Base-by-base conservation (phyloP, 2,797 vertebrate genomes). In the Gadopsis bispinosus region DNA sequence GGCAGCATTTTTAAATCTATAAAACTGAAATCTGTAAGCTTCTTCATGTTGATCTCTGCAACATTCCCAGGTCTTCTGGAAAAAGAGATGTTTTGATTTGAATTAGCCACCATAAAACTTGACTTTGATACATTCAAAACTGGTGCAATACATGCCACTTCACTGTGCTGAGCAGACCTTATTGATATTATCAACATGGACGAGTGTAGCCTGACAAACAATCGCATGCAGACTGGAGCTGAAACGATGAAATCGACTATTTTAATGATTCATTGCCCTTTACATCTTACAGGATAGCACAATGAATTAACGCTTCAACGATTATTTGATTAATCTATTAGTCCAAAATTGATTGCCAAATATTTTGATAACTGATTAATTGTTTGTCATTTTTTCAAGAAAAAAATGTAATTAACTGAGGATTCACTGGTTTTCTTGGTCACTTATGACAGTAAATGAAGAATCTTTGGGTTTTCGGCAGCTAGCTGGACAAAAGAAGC, bases 21-120 rank as follows among this genome's bases (percentile, higher is more conserved):
- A 65, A 73, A 59, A 55, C 33, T 41, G 12, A 43, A 53, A 63
- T 62, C 11, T 41, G 20, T 55, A n/a, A 68, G 17, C 20, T 14
- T 71, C 61, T 79, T 33, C 17, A 53, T 8, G 7, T 13, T 26
- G 4, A 41, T 6, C 9, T 14, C 9, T 69, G 47, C 31, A 68
- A 62, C n/a, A 69, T 69, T 43, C 16, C 31, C n/a, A 41, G 10
- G 1, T 62, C 41, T 54, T 45, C 26, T 58, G n/a, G 35, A 48
- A 43, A 41, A 33, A 51, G 20, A 9, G 19, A 47, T 41, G 20
- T 8, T 37, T 61, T 43, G 5, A 53, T 47, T 47, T 43, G 1
- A 60, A 66, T 37, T 45, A 17, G 11, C 41, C 7, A 39, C 14
- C 19, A 43, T 4, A 51, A 69, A 66, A 54, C 22, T 11, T 13